A percentile compares a stretch with the other conserved stretches of the same genome.
Evolutionary conservation across 1,140 invertebrate genomes (phyloP).

Genomic region (Notospermus geniculatus): DNA sequence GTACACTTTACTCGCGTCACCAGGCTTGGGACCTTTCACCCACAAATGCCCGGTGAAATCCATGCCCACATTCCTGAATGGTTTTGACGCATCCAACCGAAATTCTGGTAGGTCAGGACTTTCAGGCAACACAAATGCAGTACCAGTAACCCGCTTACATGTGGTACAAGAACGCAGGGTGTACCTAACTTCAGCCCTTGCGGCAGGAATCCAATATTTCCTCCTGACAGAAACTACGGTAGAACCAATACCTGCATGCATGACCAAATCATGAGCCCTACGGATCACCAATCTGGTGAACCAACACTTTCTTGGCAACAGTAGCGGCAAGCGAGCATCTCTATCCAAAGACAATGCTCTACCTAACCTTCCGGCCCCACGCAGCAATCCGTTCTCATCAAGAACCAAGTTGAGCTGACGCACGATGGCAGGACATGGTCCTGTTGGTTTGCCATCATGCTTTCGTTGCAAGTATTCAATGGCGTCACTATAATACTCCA

Average conservation of each 20-base stretch:
- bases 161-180: not conserved
- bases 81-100: not conserved
- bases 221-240: too few relatives aligned
- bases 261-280: too few relatives aligned
- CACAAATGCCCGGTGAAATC: slow-evolving; percentile 1
- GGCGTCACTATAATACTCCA: not conserved
- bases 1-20: not conserved
- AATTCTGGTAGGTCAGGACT: not conserved
- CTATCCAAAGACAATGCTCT: not conserved
- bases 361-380: not conserved
- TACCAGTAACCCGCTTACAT: not conserved
- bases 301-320: not conserved
- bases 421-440: not conserved
- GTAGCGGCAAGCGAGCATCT: not conserved
- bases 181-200: not conserved
- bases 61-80: not conserved
- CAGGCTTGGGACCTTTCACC: not conserved
- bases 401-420: not conserved
- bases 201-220: too few relatives aligned
- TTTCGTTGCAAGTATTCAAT: not conserved
- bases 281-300: too few relatives aligned
- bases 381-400: not conserved
- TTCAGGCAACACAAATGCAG: not conserved
- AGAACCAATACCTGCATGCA: too few relatives aligned
- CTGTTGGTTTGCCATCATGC: not conserved